Percentiles rank a stretch among this genome's conserved stretches.
Evolutionary conservation across 2,888 invertebrate species (phyloP).

Genomic region (Drosophila sordidula): DNA sequence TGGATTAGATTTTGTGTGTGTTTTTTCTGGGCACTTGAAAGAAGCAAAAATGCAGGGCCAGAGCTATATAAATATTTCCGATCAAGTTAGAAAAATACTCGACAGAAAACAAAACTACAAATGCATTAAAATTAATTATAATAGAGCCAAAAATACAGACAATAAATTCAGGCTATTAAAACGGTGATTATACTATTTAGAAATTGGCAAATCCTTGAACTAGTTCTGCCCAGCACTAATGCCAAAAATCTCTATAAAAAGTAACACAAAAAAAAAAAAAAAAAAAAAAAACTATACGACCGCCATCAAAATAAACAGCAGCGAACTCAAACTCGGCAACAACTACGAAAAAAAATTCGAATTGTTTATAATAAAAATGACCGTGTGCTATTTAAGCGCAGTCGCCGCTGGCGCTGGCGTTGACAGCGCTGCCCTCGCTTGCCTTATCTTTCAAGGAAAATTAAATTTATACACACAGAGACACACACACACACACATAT

Average conservation of each 20-base stretch:
- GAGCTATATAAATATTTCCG: too few species aligned
- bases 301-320: slow-evolving; percentile 62
- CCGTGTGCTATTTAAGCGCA: slow-evolving; percentile 83
- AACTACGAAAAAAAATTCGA: slow-evolving; percentile 62
- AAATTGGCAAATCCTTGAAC: slow-evolving; percentile 72
- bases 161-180: neutral
- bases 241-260: slow-evolving; percentile 51
- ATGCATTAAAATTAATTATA: neutral
- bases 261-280: slow-evolving; percentile 31
- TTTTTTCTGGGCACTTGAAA: slow-evolving; percentile 3
- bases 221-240: slow-evolving; percentile 56
- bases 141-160: neutral
- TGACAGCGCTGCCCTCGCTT: slow-evolving; percentile 29
- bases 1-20: slow-evolving; percentile 62
- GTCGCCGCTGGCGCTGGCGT: slow-evolving; percentile 29
- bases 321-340: slow-evolving; percentile 67
- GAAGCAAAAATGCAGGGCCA: neutral
- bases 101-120: too few species aligned
- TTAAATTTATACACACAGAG: slow-evolving; percentile 55
- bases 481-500: slow-evolving; percentile 7
- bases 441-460: slow-evolving; percentile 85
- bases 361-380: slow-evolving; percentile 83
- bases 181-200: slow-evolving; percentile 19
- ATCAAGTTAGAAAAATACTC: too few species aligned
- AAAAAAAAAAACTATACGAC: slow-evolving; percentile 38